These are phyloP conservation scores for Myopa tessellatipennis DNA, from an alignment of 2,888 invertebrate species.

Conservation along the genomic window DNA sequence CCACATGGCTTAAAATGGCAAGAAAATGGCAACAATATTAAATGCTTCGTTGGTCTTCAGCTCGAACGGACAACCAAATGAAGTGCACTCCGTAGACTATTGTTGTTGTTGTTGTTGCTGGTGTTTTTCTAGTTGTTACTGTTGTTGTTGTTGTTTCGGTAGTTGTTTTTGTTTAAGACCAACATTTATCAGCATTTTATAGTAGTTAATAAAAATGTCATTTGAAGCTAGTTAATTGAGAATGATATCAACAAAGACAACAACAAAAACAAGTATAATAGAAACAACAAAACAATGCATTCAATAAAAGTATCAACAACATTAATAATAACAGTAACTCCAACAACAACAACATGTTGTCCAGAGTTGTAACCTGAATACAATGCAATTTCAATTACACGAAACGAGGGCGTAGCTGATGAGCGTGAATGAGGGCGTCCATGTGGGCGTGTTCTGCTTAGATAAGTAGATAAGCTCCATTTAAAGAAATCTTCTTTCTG, in stretches of 20 bases:
- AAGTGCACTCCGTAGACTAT: background rate
- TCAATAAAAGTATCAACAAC: background rate
- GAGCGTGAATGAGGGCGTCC: too few species aligned
- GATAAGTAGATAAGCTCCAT: too few species aligned
- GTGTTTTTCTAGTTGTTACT: conserved; percentile 44
- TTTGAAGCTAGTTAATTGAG: conserved; percentile 43
- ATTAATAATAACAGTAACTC: conserved; percentile 3
- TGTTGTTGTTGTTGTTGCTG: conserved; percentile 27
- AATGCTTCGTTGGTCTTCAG: conserved; percentile 4
- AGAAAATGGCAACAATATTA: background rate
- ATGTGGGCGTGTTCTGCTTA: too few species aligned
- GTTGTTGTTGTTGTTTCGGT: conserved; percentile 24
- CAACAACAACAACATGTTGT: background rate
- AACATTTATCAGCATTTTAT: background rate
- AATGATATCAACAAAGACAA: conserved; percentile 33
- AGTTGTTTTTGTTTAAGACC: background rate
- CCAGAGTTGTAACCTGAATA: too few species aligned
- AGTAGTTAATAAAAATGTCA: conserved; percentile 41
- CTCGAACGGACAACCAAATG: conserved; percentile 12
- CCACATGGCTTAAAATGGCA: conserved; percentile 31
- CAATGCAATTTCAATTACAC: too few species aligned
- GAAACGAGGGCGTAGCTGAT: too few species aligned
- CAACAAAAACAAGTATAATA: too few species aligned
- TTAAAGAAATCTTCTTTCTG: too few species aligned
- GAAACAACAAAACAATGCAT: background rate